phyloP scores from a whole-genome alignment of 2,113 vertebrate species.

The Pelodiscus sinensis region DNA sequence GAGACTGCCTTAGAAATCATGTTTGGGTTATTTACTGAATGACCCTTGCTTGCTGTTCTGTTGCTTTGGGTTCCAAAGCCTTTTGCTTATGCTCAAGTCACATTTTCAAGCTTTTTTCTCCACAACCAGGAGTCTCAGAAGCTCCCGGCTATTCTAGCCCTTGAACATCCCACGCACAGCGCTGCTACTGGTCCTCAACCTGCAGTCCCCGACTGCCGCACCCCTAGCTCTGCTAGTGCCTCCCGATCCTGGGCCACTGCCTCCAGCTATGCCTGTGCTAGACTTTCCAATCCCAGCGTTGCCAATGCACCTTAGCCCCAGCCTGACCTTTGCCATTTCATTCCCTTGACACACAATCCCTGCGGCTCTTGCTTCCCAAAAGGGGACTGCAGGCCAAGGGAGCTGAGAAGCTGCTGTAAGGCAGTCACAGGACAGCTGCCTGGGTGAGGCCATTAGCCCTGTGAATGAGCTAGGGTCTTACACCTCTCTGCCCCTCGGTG shows the following conservation, averaged over 20 bases:
- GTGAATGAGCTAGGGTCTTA: background rate
- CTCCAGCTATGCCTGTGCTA: background rate
- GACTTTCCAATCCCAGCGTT: background rate
- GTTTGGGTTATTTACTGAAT: background rate
- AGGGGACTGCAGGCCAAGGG: background rate
- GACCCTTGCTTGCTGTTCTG: background rate
- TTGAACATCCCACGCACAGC: background rate
- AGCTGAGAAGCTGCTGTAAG: background rate
- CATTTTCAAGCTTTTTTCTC: background rate
- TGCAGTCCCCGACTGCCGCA: too few relatives aligned
- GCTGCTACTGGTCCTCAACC: background rate
- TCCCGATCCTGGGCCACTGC: background rate
- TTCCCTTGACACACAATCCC: background rate
- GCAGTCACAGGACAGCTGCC: background rate
- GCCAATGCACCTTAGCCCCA: background rate
- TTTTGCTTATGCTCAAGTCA: background rate
- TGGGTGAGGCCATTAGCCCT: background rate
- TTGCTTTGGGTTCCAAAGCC: background rate
- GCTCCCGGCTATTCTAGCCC: background rate
- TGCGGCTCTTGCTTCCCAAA: background rate
- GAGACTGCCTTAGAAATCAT: background rate
- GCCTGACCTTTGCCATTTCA: background rate
- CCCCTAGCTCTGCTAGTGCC: background rate
- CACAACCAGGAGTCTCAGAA: background rate
- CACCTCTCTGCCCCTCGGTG: constrained; percentile 8